A percentile compares a stretch with the other conserved stretches of the same genome.
phyloP scores from a whole-genome alignment of 2,888 invertebrate genomes.

The Encarsia formosa region DNA sequence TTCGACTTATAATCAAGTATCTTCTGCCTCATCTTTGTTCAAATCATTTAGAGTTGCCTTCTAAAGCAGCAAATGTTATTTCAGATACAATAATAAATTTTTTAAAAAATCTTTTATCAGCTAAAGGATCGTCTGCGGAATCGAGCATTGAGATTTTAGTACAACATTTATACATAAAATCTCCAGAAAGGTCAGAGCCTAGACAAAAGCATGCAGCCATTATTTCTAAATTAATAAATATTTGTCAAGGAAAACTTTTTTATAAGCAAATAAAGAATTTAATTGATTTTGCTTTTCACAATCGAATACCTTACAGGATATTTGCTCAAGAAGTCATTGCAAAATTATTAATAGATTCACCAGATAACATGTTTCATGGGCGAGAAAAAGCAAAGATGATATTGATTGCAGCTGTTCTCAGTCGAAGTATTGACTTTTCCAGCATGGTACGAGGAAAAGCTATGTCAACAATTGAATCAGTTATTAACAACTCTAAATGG shows the following conservation, averaged over 20 bases:
- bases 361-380: slow-evolving; percentile 7
- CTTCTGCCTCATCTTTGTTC: slow-evolving; percentile 47
- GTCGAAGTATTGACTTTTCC: slow-evolving; percentile 57
- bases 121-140: slow-evolving; percentile 32
- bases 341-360: slow-evolving; percentile 42
- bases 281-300: slow-evolving; percentile 43
- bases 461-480: slow-evolving; percentile 56
- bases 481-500: slow-evolving; percentile 37
- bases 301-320: slow-evolving; percentile 51
- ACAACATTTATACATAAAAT: slow-evolving; percentile 42
- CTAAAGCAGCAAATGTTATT: slow-evolving; percentile 31
- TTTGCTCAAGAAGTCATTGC: slow-evolving; percentile 55
- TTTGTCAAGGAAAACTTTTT: slow-evolving; percentile 32
- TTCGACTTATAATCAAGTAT: slow-evolving; percentile 48
- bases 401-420: slow-evolving; percentile 55
- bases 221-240: slow-evolving; percentile 39
- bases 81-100: slow-evolving; percentile 41
- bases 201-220: slow-evolving; percentile 43
- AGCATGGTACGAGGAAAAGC: slow-evolving; percentile 60
- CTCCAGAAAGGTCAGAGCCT: slow-evolving; percentile 43
- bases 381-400: slow-evolving; percentile 30
- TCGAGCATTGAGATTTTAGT: slow-evolving; percentile 37
- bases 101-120: slow-evolving; percentile 33
- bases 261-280: slow-evolving; percentile 33
- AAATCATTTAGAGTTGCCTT: slow-evolving; percentile 31